Conservation (phyloP, 2,888 invertebrate species). For the Amphipyra berbera region DNA sequence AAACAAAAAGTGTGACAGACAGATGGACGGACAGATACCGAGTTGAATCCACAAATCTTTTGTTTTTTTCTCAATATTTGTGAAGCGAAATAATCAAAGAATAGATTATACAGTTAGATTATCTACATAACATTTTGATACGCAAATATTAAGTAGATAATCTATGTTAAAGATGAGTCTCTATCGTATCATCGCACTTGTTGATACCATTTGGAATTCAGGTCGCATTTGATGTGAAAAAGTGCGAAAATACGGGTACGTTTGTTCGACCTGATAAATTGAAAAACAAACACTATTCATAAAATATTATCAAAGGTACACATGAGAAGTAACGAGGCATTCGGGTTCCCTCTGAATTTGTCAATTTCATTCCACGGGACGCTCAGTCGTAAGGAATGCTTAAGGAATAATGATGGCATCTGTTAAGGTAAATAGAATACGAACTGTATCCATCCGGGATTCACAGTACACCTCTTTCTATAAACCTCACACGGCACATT, state of each 20-base stretch:
- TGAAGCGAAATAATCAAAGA: too few species aligned
- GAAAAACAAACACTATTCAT: constrained; percentile 52
- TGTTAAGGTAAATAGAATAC: constrained; percentile 86
- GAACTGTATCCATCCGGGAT: constrained; percentile 84
- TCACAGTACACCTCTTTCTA: constrained; percentile 84
- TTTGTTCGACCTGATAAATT: constrained; percentile 42
- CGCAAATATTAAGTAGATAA: too few species aligned
- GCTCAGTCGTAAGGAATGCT: constrained; percentile 71
- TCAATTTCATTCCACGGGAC: constrained; percentile 64
- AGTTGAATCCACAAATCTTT: too few species aligned
- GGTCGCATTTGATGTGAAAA: constrained; percentile 42
- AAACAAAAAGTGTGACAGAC: too few species aligned
- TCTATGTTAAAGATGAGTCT: too few species aligned
- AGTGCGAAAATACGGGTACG: constrained; percentile 34
- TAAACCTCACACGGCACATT: constrained; percentile 75
- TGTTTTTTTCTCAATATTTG: too few species aligned
- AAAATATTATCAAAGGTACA: constrained; percentile 49
- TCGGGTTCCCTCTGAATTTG: constrained; percentile 61
- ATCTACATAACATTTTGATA: too few species aligned
- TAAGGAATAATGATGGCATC: constrained; percentile 83
- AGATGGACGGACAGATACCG: too few species aligned
- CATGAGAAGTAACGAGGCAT: constrained; percentile 47
- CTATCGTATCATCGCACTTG: constrained; percentile 19
- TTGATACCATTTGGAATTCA: constrained; percentile 47
- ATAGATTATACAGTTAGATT: too few species aligned